These are phyloP conservation scores for Theretra japonica DNA, from an alignment of 2,888 invertebrate species.

Conservation along the genomic window DNA sequence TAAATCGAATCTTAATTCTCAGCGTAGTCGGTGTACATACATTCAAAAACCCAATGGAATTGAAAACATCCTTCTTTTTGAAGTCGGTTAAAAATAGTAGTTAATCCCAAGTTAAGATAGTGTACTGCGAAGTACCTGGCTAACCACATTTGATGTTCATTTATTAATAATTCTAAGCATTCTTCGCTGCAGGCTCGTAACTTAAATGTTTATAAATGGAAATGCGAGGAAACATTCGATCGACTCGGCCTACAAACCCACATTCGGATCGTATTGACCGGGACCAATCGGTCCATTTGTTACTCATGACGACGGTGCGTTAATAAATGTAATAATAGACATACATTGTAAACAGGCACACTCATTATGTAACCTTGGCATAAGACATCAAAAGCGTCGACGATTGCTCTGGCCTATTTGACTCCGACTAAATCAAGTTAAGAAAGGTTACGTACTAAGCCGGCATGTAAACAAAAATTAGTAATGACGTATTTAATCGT, in stretches of 20 bases:
- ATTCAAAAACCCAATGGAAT: too few species aligned
- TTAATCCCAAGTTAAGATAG: too few species aligned
- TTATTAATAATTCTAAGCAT: not conserved
- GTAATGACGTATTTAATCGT: too few species aligned
- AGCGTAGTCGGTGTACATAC: too few species aligned
- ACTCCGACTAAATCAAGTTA: not conserved
- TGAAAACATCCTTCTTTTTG: too few species aligned
- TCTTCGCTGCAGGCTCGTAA: not conserved
- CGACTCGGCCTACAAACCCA: conserved; percentile 27
- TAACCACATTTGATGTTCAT: not conserved
- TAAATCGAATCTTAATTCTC: too few species aligned
- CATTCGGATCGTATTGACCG: conserved; percentile 4
- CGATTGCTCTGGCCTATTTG: conserved; percentile 1
- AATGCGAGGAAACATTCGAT: not conserved
- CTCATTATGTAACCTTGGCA: not conserved
- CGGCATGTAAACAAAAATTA: too few species aligned
- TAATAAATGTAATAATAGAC: conserved; percentile 6
- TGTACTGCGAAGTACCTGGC: not conserved
- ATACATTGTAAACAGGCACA: not conserved
- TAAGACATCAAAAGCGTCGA: conserved; percentile 1
- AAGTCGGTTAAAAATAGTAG: too few species aligned
- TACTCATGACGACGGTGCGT: not conserved
- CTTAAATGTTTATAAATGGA: conserved; percentile 6
- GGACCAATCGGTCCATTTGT: conserved; percentile 1
- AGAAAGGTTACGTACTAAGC: not conserved